Evolutionary conservation across 2,888 invertebrate genomes (phyloP), one percentile per base, ranked within the genome.

Genomic region (Tuberolachnus salignus): DNA sequence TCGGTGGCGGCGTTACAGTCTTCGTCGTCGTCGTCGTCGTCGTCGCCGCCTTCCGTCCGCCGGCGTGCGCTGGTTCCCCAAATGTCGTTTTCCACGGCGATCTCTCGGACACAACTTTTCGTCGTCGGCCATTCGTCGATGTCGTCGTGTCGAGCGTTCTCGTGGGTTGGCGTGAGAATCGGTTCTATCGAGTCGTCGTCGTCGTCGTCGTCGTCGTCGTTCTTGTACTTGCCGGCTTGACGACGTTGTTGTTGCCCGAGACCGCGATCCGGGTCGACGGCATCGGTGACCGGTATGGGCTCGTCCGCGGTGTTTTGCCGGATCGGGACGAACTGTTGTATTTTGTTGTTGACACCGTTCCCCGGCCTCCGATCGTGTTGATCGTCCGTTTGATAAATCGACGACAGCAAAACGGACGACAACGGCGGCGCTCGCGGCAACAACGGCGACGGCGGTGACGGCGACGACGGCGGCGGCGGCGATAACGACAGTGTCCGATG

Each of bases 331-430:
- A 49, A 72, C 49, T 1, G 34, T 34, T 34, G 19, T 1, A 21
- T 19, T 10, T 16, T 3, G 10, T 34, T 21, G 3, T 23, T n/a
- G 8, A n/a, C 10, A 0, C n/a, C 23, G 8, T 46, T 44, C 1
- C 19, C 1, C n/a, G 10, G 61, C 16, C 6, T 16, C 9, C 9
- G 19, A 9, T 66, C 19, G 3, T 42, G 34, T 55, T 69, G 78
- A n/a, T 78, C 78, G n/a, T 78, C 78, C 9, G 19, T 67, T 9
- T n/a, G 49, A 21, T 78, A 78, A 23, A 74, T 74, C n/a, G 44
- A 61, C 14, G 26, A n/a, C 19, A 23, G 59, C 13, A 4, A 55
- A 21, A 23, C n/a, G 4, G 55, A 44, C 13, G 26, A 26, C 11
- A 46, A 19, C 9, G 14, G 23, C n/a, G 16, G 19, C 14, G 49